Evolutionary conservation across 2,888 invertebrate genomes (phyloP), one percentile per base, ranked within the genome.

Genomic region (Chalcis sispes): DNA sequence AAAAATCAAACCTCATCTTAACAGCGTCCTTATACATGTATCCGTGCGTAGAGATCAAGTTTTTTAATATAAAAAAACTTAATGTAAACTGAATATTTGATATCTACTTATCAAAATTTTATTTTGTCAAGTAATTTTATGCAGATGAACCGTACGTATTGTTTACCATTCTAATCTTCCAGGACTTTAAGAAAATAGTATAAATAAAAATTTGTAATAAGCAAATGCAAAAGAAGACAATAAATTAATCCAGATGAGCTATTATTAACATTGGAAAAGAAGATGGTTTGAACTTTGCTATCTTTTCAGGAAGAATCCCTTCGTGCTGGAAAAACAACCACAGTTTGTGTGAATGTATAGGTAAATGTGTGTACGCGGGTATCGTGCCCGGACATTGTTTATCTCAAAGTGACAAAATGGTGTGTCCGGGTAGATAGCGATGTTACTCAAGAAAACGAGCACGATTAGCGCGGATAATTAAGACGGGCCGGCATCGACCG

Each of bases 321-420:
- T 20, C 29, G 67, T 13, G 25, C 36, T 36, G 25, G 50, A n/a
- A 59, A 65, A 72, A 50, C 20, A 58, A 46, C 32, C 36, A 8
- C n/a, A n/a, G n/a, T n/a, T n/a, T n/a, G n/a, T n/a, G n/a, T n/a
- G n/a, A n/a, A n/a, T n/a, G 2, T 29, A 18, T 25, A 18, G 18
- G 18, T 5, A 15, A 36, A 23, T 10, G 36, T 18, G 18, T 29
- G 20, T 36, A 7, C 40, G 66, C 52, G 32, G 54, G 23, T 65
- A 70, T 74, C 77, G 77, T 77, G 74, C 71, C 62, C 56, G 66
- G 66, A 66, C 70, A 71, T 66, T 77, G 77, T 75, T 77, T 77
- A 77, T 77, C 77, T 75, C 64, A 32, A 66, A 77, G 77, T 77
- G 77, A 75, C 77, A 77, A 77, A 77, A 75, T 59, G 77, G 58